A percentile compares a stretch with the other conserved stretches of the same genome.
These are phyloP conservation scores for Clinocottus analis DNA, from an alignment of 2,113 vertebrate genomes.

Conservation along the genomic window DNA sequence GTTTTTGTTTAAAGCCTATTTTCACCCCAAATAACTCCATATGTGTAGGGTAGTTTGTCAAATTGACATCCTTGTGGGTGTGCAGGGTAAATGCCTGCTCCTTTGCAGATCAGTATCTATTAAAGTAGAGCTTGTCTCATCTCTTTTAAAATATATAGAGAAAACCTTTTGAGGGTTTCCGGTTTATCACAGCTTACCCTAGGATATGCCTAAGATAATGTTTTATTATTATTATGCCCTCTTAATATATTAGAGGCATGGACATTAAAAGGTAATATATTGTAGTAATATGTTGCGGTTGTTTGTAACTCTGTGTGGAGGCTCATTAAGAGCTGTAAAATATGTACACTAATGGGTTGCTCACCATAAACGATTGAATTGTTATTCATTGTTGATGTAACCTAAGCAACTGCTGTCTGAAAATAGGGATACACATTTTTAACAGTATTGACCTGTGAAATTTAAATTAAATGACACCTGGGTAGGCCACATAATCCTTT, in stretches of 20 bases:
- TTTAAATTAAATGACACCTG: constrained; percentile 48
- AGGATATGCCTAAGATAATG: constrained; percentile 29
- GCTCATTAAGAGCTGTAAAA: constrained; percentile 38
- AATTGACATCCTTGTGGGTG: constrained; percentile 21
- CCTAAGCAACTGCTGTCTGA: constrained; percentile 15
- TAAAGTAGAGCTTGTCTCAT: constrained; percentile 31
- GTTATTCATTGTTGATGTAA: constrained; percentile 22
- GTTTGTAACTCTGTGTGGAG: constrained; percentile 6
- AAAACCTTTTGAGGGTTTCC: constrained; percentile 1
- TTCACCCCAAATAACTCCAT: constrained; percentile 15
- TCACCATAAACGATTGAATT: constrained; percentile 21
- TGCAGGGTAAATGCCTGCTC: constrained; percentile 30
- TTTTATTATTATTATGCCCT: constrained; percentile 29
- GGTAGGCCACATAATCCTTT: constrained; percentile 36
- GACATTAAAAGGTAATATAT: constrained; percentile 1
- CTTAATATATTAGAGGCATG: constrained; percentile 2
- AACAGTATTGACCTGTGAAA: constrained; percentile 44
- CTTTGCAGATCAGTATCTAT: constrained; percentile 28
- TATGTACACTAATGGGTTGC: constrained; percentile 21
- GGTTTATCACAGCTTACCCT: constrained; percentile 5
- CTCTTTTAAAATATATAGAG: constrained; percentile 26
- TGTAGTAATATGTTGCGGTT: constrained; percentile 12
- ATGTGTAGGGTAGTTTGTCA: constrained; percentile 41
- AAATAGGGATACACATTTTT: constrained; percentile 46
- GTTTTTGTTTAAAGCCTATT: constrained; percentile 32